Conservation (phyloP, 2,888 invertebrate genomes). For the Drosophila multiciliata region DNA sequence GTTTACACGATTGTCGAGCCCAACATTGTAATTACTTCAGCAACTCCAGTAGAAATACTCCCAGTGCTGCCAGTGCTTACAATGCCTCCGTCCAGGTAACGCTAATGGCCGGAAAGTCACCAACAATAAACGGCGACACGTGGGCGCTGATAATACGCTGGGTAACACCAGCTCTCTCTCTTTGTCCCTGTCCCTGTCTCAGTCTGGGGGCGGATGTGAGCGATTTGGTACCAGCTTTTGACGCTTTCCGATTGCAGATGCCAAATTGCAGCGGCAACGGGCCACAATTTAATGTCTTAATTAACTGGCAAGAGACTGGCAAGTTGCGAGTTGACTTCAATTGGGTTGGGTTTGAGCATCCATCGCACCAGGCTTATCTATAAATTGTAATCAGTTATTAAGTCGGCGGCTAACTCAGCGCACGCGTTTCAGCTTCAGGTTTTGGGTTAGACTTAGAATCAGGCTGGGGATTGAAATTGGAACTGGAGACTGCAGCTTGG, state of each 20-base stretch:
- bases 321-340: conserved; percentile 17
- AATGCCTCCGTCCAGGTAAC: conserved; percentile 50
- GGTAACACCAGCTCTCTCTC: background rate
- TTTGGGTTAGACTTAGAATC: conserved; percentile 28
- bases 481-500: background rate
- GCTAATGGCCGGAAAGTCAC: conserved; percentile 76
- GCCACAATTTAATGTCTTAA: conserved; percentile 75
- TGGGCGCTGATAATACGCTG: conserved; percentile 72
- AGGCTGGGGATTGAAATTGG: conserved; percentile 14
- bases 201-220: conserved; percentile 75
- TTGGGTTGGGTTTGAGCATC: conserved; percentile 31
- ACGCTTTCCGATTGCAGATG: conserved; percentile 51
- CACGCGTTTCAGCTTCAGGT: conserved; percentile 57
- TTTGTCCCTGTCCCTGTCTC: background rate
- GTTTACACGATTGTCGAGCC: conserved; percentile 55
- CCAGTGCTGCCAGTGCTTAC: conserved; percentile 12
- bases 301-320: conserved; percentile 59
- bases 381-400: conserved; percentile 83
- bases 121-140: conserved; percentile 71
- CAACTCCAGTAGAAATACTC: conserved; percentile 6
- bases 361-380: conserved; percentile 65
- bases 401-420: conserved; percentile 57
- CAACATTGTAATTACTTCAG: conserved; percentile 4
- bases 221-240: conserved; percentile 70
- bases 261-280: conserved; percentile 53